phyloP scores from a whole-genome alignment of 2,888 invertebrate species.

The Melikaiella ostensackeni region DNA sequence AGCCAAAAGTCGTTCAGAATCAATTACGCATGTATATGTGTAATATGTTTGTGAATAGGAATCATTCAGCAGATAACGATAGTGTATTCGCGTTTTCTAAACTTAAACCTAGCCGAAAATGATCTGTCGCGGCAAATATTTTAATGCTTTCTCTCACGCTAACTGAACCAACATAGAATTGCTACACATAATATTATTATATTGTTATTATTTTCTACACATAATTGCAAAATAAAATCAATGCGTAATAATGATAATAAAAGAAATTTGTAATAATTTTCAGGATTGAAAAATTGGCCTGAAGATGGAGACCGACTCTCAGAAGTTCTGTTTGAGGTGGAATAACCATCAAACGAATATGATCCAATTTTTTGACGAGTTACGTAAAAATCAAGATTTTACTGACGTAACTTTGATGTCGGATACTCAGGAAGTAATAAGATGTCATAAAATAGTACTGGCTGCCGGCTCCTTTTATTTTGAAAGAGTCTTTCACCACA shows the following conservation, averaged over 20 bases:
- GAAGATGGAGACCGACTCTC: constrained; percentile 47
- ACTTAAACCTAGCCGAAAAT: not conserved
- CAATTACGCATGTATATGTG: not conserved
- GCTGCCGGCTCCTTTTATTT: constrained; percentile 83
- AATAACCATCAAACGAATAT: constrained; percentile 84
- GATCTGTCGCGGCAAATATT: not conserved
- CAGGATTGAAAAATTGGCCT: not conserved
- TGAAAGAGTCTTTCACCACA: constrained; percentile 56
- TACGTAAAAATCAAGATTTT: constrained; percentile 82
- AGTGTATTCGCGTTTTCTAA: not conserved
- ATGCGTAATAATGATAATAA: not conserved
- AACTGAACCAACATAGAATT: not conserved
- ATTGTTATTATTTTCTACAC: too few species aligned
- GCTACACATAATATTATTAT: too few species aligned
- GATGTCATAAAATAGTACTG: constrained; percentile 83
- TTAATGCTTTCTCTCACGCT: not conserved
- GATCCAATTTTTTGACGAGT: constrained; percentile 81
- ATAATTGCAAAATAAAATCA: too few species aligned
- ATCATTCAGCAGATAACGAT: not conserved
- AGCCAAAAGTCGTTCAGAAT: constrained; percentile 5
- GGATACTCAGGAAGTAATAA: constrained; percentile 80
- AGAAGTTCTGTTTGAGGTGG: constrained; percentile 83
- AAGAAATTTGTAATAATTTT: not conserved
- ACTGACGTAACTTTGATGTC: constrained; percentile 83
- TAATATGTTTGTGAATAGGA: not conserved